These are phyloP conservation scores for Oryzias curvinotus DNA, from an alignment of 2,113 vertebrate species.

Conservation along the genomic window DNA sequence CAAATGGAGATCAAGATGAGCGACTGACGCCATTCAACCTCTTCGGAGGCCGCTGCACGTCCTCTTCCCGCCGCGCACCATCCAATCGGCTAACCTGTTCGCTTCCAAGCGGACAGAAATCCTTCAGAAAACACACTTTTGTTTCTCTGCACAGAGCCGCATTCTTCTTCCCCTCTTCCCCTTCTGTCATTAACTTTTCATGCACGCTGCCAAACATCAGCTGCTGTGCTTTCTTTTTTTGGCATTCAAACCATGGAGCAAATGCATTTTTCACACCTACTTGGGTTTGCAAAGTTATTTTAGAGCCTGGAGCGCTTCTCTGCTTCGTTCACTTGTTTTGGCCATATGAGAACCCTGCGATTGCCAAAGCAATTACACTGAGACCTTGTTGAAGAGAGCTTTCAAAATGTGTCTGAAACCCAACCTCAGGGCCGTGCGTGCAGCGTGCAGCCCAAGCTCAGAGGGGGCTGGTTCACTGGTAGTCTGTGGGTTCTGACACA, in stretches of 20 bases:
- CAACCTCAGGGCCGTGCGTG: constrained; percentile 22
- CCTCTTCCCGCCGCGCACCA: too few relatives aligned
- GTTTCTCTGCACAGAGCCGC: not conserved
- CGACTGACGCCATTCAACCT: too few relatives aligned
- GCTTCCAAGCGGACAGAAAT: too few relatives aligned
- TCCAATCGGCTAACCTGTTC: too few relatives aligned
- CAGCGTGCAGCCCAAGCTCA: not conserved
- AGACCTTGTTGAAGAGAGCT: constrained; percentile 44
- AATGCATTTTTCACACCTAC: constrained; percentile 47
- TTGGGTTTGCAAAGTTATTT: constrained; percentile 42
- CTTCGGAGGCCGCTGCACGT: too few relatives aligned
- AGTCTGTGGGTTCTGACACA: constrained; percentile 26
- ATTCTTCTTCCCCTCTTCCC: not conserved
- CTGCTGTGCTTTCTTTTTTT: constrained; percentile 12
- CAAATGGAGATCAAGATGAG: too few relatives aligned
- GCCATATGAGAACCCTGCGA: constrained; percentile 31
- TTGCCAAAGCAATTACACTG: constrained; percentile 51
- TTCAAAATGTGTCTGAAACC: constrained; percentile 34
- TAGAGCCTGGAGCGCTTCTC: constrained; percentile 38
- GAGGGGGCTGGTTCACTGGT: constrained; percentile 25
- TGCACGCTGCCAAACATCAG: not conserved
- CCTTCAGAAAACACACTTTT: not conserved
- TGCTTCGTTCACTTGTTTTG: constrained; percentile 47
- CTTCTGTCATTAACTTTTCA: constrained; percentile 1
- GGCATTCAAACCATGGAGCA: constrained; percentile 18